Base-by-base conservation (phyloP, 2,113 vertebrate species). In the Amphiprion ocellaris region DNA sequence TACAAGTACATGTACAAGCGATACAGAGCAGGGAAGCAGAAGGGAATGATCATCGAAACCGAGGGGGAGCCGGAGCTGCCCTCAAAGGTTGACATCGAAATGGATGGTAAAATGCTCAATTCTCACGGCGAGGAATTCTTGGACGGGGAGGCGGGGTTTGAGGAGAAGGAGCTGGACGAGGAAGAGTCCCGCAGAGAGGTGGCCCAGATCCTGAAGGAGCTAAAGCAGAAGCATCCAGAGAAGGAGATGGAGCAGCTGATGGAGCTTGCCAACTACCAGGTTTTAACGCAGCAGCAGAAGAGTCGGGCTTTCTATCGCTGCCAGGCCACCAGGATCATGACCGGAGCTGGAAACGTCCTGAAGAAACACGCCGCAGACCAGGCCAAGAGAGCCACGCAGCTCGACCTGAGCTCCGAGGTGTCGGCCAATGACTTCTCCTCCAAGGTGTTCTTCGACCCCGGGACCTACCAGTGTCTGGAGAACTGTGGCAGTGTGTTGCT, bases 1-100 rank as follows among this genome's bases (percentile, higher is more conserved):
- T 99, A 99, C 91, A 98, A 98, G 82, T 99, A 98, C 0, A 94
- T 99, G 83, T 95, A 97, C 87, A 99, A 99, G 89, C 95, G 96
- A 26, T 99, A 99, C 72, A 87, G 98, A 64, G 95, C 96, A 0
- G 97, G 97, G 56, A 98, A 97, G 74, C 95, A 94, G 85, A 94
- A 96, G 47, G 97, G 97, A 21, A 95, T 99, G 94, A 99, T 99
- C 80, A 97, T 99, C 0, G 98, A 99, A 77, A 98, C 96, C 0
- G 98, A 99, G 84, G 98, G 97, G 0, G 97, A 98, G 55, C 93
- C 96, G 0, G 95, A 96, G 5, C 79, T 85, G 2, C 94, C 95
- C 6, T 94, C 96, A 4, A 99, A 98, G 88, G 94, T 94, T 0
- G 96, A 97, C 69, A 94, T 99, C 0, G 97, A 99, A 91, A 98